Conservation (phyloP, 1,140 invertebrate genomes). For the Brachionus paranguensis region DNA sequence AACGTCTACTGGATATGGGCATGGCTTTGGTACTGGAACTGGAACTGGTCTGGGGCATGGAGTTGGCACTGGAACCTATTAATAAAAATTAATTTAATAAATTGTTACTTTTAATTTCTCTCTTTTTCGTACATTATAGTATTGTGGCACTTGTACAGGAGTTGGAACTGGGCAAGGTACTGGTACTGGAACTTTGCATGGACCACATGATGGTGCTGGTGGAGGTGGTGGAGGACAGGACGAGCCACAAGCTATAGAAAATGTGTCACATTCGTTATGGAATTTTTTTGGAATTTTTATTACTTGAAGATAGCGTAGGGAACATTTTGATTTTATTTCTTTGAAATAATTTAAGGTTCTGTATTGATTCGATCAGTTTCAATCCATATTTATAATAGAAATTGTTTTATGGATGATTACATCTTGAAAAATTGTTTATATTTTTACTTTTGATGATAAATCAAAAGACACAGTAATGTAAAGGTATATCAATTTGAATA, state of each 20-base stretch:
- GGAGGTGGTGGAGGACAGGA: not conserved
- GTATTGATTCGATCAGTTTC: not conserved
- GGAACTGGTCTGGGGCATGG: not conserved
- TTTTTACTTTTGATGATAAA: not conserved
- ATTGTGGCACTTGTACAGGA: not conserved
- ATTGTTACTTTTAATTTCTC: not conserved
- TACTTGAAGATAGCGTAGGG: not conserved
- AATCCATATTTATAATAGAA: not conserved
- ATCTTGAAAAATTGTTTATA: not conserved
- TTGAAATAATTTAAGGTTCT: not conserved
- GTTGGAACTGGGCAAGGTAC: not conserved
- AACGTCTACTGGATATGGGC: not conserved
- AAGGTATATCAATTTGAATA: not conserved
- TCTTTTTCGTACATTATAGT: not conserved
- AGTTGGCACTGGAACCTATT: not conserved
- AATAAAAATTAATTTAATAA: not conserved
- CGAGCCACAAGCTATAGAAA: not conserved
- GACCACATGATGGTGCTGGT: not conserved
- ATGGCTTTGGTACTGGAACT: not conserved
- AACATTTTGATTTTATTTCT: not conserved
- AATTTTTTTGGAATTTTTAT: not conserved
- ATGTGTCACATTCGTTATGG: not conserved
- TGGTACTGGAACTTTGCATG: not conserved
- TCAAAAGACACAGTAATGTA: not conserved
- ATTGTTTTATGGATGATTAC: not conserved